A percentile compares a stretch with the other conserved stretches of the same genome.
Evolutionary conservation across 2,113 vertebrate species (phyloP).

Genomic region (Colistium nudipinnis): DNA sequence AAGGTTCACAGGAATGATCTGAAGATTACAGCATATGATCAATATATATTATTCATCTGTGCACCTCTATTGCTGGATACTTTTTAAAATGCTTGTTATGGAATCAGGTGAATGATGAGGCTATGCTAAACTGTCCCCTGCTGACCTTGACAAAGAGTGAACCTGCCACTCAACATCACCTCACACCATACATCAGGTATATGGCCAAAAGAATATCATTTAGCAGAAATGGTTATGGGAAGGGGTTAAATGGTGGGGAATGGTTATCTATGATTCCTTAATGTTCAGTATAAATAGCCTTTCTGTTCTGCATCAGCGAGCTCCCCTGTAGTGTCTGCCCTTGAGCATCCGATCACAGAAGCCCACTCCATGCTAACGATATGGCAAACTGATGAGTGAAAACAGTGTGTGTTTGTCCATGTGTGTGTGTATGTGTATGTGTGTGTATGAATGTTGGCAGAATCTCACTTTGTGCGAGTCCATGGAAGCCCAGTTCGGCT

Average conservation of each 20-base stretch:
- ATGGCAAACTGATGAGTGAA: slow-evolving; percentile 58
- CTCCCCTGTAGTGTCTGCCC: slow-evolving; percentile 44
- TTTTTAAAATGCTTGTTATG: neutral
- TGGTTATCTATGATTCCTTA: slow-evolving; percentile 67
- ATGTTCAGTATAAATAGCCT: slow-evolving; percentile 69
- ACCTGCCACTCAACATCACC: slow-evolving; percentile 19
- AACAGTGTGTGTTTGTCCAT: neutral
- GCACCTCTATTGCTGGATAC: neutral
- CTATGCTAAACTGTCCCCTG: neutral
- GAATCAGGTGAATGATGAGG: slow-evolving; percentile 13
- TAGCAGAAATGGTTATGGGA: slow-evolving; percentile 28
- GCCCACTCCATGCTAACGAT: slow-evolving; percentile 68
- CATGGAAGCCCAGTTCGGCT: slow-evolving; percentile 54
- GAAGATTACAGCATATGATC: no score
- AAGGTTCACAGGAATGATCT: no score
- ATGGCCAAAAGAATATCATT: slow-evolving; percentile 12
- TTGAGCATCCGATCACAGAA: slow-evolving; percentile 49
- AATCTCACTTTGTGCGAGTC: slow-evolving; percentile 52
- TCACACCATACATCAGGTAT: neutral
- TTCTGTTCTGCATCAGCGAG: slow-evolving; percentile 52
- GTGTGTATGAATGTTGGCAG: slow-evolving; percentile 36
- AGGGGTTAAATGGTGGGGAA: slow-evolving; percentile 66
- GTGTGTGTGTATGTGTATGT: slow-evolving; percentile 29
- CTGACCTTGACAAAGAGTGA: slow-evolving; percentile 33
- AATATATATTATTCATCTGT: neutral